Evolutionary conservation across 2,797 vertebrate genomes (phyloP), one percentile per base, ranked within the genome.

Genomic region (Sphenodon punctatus): DNA sequence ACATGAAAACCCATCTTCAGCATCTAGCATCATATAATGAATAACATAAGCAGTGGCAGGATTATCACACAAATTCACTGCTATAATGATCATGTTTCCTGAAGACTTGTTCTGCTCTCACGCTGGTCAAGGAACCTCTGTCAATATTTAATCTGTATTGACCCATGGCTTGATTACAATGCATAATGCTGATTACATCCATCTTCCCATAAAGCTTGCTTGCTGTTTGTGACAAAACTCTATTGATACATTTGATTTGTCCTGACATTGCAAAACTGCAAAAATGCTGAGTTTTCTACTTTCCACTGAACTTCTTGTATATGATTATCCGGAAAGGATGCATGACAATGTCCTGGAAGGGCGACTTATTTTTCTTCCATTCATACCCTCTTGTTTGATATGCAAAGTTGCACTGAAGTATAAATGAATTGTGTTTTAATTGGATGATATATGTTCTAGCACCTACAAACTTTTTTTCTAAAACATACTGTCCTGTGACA

Each of bases 121-220:
- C 10, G 59, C 16, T 67, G 46, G 75, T 75, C 49, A 61, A 82
- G 69, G 34, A 70, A 80, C n/a, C 30, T 80, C 42, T 88, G 75
- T 92, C 92, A 90, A 81, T 91, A 93, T 92, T 91, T 93, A 94
- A 90, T 91, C 74, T 86, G 25, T 73, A 87, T 92, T 86, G 86
- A 85, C 78, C 67, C 14, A 63, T 82, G 56, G 25, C 65, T 88
- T 76, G 38, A 86, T 86, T 92, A 45, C 19, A 87, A 67, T 86
- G 68, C 45, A 34, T 86, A 85, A 72, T 86, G 63, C 59, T 88
- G 81, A 89, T 83, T 22, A 2, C 36, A 91, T 80, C 70, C 56
- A 36, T 89, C 84, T 92, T 94, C 43, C 30, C 48, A 42, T 75
- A 76, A 75, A 92, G 34, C 25, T 55, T 75, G 39, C 25, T 34